A percentile compares a stretch with the other conserved stretches of the same genome.
These are phyloP conservation scores for Didymodactylos carnosus DNA, from an alignment of 2,888 invertebrate species.

Conservation along the genomic window DNA sequence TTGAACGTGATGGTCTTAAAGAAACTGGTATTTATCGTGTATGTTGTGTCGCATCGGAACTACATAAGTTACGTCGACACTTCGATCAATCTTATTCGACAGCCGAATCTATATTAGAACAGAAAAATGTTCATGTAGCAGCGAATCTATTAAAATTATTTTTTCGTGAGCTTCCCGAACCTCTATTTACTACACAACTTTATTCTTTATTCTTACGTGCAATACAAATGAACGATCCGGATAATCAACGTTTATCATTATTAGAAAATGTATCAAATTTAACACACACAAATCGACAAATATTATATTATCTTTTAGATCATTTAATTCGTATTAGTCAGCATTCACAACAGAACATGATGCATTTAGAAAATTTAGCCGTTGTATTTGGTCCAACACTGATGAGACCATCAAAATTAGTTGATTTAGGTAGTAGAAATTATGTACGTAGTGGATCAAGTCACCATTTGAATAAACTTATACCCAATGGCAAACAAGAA, in stretches of 20 bases:
- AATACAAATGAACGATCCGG: background rate
- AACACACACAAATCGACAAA: background rate
- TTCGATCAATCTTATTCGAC: background rate
- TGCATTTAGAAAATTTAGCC: constrained; percentile 73
- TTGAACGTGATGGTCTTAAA: background rate
- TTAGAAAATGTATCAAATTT: background rate
- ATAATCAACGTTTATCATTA: background rate
- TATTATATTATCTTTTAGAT: background rate
- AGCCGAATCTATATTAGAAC: background rate
- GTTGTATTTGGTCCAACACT: constrained; percentile 81
- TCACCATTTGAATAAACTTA: background rate
- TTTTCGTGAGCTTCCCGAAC: background rate
- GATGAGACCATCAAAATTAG: constrained; percentile 41
- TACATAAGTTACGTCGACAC: background rate
- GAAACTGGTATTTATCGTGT: background rate
- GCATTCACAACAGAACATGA: constrained; percentile 60
- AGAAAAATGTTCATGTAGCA: background rate
- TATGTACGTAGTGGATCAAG: background rate
- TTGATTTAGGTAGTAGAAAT: too few relatives aligned
- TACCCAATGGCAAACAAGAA: background rate
- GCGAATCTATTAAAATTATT: background rate
- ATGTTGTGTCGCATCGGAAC: background rate
- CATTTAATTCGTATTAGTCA: constrained; percentile 49
- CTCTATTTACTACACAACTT: background rate
- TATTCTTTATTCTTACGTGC: background rate